These are phyloP conservation scores for Etheostoma spectabile DNA, from an alignment of 2,113 vertebrate genomes.

Conservation along the genomic window DNA sequence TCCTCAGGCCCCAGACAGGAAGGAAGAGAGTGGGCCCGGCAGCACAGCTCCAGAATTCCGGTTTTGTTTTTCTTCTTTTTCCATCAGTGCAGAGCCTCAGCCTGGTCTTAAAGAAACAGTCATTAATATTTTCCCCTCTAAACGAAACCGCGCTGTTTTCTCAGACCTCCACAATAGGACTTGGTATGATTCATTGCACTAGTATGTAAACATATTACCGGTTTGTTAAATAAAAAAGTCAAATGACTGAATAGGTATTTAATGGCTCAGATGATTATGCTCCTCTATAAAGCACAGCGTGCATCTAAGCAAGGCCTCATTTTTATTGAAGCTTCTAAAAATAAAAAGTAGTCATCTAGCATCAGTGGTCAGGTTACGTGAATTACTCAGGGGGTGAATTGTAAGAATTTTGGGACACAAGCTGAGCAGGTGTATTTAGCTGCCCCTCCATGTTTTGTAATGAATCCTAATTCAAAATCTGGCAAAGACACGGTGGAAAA, in stretches of 20 bases:
- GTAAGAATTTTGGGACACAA: slow-evolving; percentile 41
- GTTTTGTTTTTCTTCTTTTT: slow-evolving; percentile 83
- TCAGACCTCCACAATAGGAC: slow-evolving; percentile 29
- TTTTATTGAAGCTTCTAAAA: slow-evolving; percentile 68
- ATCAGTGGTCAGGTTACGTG: slow-evolving; percentile 48
- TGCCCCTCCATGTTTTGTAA: slow-evolving; percentile 27
- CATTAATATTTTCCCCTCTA: slow-evolving; percentile 60
- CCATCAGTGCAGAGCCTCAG: slow-evolving; percentile 73
- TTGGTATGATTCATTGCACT: slow-evolving; percentile 35
- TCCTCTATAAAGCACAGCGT: slow-evolving; percentile 35
- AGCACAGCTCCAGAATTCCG: slow-evolving; percentile 81
- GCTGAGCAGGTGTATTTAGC: slow-evolving; percentile 8
- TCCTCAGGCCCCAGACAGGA: slow-evolving; percentile 85
- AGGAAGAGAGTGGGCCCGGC: slow-evolving; percentile 84
- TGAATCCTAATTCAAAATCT: slow-evolving; percentile 36
- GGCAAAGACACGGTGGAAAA: slow-evolving; percentile 39
- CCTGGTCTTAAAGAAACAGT: slow-evolving; percentile 84
- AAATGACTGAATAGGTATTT: slow-evolving; percentile 31
- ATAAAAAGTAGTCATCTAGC: slow-evolving; percentile 58
- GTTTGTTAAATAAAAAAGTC: slow-evolving; percentile 19
- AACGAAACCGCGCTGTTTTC: slow-evolving; percentile 46
- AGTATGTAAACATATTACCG: slow-evolving; percentile 42
- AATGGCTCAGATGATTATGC: slow-evolving; percentile 16
- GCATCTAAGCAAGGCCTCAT: slow-evolving; percentile 39
- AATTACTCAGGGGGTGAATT: slow-evolving; percentile 39